Conservation (phyloP, 2,888 invertebrate species). For the Gari tellinella region DNA sequence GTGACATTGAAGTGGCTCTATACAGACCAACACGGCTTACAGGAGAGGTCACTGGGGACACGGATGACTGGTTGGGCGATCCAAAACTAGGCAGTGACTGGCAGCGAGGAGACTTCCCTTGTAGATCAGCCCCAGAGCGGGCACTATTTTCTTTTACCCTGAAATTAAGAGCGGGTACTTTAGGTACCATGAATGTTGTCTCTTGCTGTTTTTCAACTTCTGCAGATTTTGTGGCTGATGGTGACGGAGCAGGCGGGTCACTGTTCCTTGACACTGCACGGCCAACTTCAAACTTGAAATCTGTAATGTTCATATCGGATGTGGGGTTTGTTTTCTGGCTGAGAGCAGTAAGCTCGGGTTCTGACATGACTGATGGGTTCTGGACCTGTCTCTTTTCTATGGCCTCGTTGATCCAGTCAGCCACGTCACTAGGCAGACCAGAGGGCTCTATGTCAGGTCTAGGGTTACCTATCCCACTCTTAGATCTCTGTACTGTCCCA, state of each 20-base stretch:
- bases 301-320: constrained; percentile 5
- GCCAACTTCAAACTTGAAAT: constrained; percentile 37
- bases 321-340: background rate
- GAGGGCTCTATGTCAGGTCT: constrained; percentile 47
- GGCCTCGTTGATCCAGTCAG: constrained; percentile 75
- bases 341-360: constrained; percentile 4
- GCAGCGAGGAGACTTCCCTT: constrained; percentile 14
- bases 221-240: no score
- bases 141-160: constrained; percentile 16
- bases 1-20: constrained; percentile 55
- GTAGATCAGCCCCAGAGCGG: background rate
- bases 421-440: constrained; percentile 76
- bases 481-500: background rate
- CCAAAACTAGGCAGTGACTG: constrained; percentile 35
- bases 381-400: constrained; percentile 41
- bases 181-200: constrained; percentile 51
- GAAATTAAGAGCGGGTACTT: constrained; percentile 37
- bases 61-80: constrained; percentile 37
- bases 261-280: background rate
- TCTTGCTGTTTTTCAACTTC: constrained; percentile 1
- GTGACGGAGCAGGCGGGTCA: no score
- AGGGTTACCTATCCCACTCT: constrained; percentile 2
- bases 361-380: constrained; percentile 14
- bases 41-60: constrained; percentile 24
- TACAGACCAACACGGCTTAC: constrained; percentile 16